Percentiles rank a stretch among this genome's conserved stretches.
phyloP scores from a whole-genome alignment of 2,113 vertebrate species.

The Acrocephalus arundinaceus region DNA sequence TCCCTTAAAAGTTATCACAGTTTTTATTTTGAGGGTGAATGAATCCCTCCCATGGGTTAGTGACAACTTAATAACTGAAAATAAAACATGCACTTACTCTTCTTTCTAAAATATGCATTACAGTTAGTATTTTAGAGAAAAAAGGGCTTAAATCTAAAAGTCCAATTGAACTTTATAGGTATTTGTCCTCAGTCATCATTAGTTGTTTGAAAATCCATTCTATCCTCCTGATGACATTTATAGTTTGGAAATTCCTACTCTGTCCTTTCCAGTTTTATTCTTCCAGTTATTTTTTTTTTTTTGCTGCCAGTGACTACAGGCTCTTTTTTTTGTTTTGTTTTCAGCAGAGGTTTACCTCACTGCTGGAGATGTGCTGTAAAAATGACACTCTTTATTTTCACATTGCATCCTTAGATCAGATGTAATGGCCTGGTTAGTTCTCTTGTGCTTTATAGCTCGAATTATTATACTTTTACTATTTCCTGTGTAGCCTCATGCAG shows the following conservation, averaged over 20 bases:
- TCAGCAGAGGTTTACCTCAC: neutral
- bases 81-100: neutral
- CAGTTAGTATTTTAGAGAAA: neutral
- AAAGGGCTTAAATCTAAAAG: neutral
- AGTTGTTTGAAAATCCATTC: constrained; percentile 10
- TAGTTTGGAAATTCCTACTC: neutral
- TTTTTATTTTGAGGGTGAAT: constrained; percentile 31
- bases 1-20: constrained; percentile 8
- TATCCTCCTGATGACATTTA: constrained; percentile 2
- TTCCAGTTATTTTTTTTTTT: neutral
- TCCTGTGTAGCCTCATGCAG: neutral
- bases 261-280: neutral
- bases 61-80: constrained; percentile 38
- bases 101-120: neutral
- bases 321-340: neutral
- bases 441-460: neutral
- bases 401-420: neutral
- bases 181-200: neutral
- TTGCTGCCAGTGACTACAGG: neutral
- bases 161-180: neutral
- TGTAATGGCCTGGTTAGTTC: neutral
- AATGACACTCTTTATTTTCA: neutral
- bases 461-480: neutral
- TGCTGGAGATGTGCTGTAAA: constrained; percentile 11
- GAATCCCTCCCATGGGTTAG: constrained; percentile 2